Conservation (phyloP, 2,888 invertebrate species). For the Pachycephus smyrnensis region DNA sequence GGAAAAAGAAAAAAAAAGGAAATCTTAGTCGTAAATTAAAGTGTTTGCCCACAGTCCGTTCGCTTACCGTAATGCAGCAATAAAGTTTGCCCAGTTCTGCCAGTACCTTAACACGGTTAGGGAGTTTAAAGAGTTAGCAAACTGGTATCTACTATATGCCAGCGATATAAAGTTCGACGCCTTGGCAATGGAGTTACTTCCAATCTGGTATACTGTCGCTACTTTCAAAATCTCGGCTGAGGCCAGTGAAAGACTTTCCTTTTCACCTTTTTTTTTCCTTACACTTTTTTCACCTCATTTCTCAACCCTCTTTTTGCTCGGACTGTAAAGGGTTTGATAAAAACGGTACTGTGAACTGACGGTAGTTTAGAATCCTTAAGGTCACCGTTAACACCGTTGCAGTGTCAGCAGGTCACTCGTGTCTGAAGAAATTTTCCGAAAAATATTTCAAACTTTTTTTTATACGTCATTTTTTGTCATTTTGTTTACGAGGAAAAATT, state of each 20-base stretch:
- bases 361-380: neutral
- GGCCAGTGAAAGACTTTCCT: neutral
- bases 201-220: neutral
- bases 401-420: neutral
- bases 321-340: neutral
- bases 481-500: no score
- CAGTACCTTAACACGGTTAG: neutral
- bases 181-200: neutral
- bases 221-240: neutral
- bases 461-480: no score
- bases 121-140: neutral
- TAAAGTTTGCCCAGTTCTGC: conserved; percentile 3
- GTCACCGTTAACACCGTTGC: neutral
- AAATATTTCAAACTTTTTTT: neutral
- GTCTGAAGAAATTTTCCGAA: neutral
- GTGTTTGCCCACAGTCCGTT: conserved; percentile 2
- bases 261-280: neutral
- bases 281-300: neutral
- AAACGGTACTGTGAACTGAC: neutral
- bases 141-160: neutral
- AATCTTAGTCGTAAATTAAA: neutral
- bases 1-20: neutral
- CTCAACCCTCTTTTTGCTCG: neutral
- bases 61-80: neutral
- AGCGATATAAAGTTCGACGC: neutral